Percentiles rank a stretch among this genome's conserved stretches.
These are phyloP conservation scores for Dallia pectoralis DNA, from an alignment of 2,797 vertebrate species.

Conservation along the genomic window DNA sequence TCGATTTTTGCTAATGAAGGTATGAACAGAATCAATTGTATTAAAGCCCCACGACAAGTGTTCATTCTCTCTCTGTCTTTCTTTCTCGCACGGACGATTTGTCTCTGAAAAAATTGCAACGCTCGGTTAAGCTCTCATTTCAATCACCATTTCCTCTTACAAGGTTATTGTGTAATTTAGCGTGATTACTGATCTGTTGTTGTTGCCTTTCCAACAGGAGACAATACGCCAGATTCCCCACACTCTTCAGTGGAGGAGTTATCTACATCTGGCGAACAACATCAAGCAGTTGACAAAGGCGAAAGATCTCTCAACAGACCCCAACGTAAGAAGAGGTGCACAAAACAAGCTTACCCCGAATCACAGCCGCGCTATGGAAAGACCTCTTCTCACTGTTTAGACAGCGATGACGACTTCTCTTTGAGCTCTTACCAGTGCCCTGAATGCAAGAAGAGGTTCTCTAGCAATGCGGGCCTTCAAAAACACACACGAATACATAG, in stretches of 20 bases:
- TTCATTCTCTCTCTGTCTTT: background rate
- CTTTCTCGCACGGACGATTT: too few relatives aligned
- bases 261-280: background rate
- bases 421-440: background rate
- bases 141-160: background rate
- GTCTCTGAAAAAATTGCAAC: too few relatives aligned
- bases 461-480: background rate
- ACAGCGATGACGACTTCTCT: background rate
- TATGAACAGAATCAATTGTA: background rate
- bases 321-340: background rate
- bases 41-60: background rate
- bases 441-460: conserved; percentile 1
- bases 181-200: background rate
- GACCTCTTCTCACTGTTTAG: background rate
- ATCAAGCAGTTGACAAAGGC: background rate
- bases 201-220: background rate
- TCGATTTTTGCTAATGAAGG: background rate
- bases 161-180: background rate
- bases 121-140: too few relatives aligned
- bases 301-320: background rate
- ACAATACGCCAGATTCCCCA: background rate
- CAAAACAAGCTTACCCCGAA: background rate
- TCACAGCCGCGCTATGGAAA: background rate
- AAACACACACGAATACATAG: background rate
- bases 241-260: background rate